These are phyloP conservation scores for Diarsia mendica DNA, from an alignment of 2,888 invertebrate genomes.

Conservation along the genomic window DNA sequence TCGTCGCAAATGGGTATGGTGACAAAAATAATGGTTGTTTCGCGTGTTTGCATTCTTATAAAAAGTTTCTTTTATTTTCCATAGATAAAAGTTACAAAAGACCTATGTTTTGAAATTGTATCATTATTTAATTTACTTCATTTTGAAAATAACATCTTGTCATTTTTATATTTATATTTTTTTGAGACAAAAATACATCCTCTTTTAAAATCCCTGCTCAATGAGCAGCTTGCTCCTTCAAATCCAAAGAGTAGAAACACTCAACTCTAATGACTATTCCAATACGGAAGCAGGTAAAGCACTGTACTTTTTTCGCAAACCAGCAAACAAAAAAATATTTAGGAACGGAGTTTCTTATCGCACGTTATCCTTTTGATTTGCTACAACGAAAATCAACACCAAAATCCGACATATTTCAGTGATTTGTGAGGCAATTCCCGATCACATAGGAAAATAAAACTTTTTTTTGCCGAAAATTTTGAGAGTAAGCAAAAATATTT, in stretches of 20 bases:
- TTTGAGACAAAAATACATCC: not conserved
- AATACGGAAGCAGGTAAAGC: slow-evolving; percentile 17
- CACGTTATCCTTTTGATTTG: too few relatives aligned
- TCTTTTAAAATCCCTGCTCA: not conserved
- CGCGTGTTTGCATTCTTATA: slow-evolving; percentile 48
- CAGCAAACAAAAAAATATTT: slow-evolving; percentile 15
- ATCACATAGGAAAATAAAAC: too few relatives aligned
- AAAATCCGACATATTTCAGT: too few relatives aligned
- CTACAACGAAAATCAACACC: too few relatives aligned
- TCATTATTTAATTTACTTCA: not conserved
- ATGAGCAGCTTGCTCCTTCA: not conserved
- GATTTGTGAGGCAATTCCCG: too few relatives aligned
- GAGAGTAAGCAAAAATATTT: too few relatives aligned
- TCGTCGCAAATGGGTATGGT: slow-evolving; percentile 23
- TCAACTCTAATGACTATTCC: slow-evolving; percentile 11
- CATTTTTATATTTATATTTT: not conserved
- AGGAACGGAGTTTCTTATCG: too few relatives aligned
- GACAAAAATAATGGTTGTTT: slow-evolving; percentile 50
- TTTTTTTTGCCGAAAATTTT: too few relatives aligned
- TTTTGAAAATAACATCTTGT: not conserved
- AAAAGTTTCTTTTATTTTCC: slow-evolving; percentile 23
- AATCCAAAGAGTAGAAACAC: not conserved
- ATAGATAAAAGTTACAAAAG: not conserved
- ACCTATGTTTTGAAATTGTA: slow-evolving; percentile 5
- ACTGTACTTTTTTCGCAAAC: slow-evolving; percentile 13